These are phyloP conservation scores for Dicrostonyx torquatus DNA, from an alignment of 2,797 vertebrate species.

Conservation along the genomic window DNA sequence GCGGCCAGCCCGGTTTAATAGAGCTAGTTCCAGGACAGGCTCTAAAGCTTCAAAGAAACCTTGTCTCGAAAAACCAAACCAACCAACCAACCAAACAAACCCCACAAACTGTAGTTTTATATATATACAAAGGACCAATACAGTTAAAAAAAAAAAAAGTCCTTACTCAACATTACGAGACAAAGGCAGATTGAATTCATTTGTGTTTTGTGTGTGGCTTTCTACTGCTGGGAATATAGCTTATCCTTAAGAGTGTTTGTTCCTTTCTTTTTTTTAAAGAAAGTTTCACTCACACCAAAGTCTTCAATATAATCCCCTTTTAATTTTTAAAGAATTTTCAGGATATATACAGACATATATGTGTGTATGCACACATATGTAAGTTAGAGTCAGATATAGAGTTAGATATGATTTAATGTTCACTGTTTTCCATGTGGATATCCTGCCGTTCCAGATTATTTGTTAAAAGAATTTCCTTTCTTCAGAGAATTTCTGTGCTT, in stretches of 20 bases:
- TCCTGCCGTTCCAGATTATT: neutral
- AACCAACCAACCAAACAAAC: no score
- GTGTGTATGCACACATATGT: neutral
- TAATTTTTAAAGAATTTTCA: neutral
- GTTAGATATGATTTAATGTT: neutral
- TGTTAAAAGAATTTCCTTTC: neutral
- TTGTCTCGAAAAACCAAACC: no score
- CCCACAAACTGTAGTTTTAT: no score
- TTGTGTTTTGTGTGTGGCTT: neutral
- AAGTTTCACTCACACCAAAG: neutral
- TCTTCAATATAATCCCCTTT: neutral
- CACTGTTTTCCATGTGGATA: neutral
- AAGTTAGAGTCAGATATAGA: neutral
- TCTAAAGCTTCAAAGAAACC: no score
- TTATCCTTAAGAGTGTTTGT: neutral
- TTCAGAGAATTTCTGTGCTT: neutral
- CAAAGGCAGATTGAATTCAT: neutral
- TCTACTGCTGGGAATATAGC: no score
- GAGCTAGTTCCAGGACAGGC: no score
- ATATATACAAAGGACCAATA: neutral
- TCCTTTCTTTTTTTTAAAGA: neutral
- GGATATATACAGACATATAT: neutral
- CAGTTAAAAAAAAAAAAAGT: neutral
- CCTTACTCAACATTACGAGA: neutral
- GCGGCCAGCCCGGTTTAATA: no score